A percentile compares a stretch with the other conserved stretches of the same genome.
These are phyloP conservation scores for Mormyrops attenuatus DNA, from an alignment of 2,797 vertebrate species.

Conservation along the genomic window DNA sequence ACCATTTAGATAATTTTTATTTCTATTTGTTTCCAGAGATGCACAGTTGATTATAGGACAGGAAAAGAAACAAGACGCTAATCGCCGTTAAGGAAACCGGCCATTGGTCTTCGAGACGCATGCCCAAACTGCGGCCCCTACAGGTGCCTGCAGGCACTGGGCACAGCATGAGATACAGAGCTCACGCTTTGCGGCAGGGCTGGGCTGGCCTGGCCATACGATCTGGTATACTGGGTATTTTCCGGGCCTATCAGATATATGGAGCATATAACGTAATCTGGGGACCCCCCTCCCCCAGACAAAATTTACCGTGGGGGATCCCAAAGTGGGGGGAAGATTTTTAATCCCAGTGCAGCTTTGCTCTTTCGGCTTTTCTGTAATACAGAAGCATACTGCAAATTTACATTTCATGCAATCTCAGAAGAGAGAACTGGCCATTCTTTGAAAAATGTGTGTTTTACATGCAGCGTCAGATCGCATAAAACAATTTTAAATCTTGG, in stretches of 20 bases:
- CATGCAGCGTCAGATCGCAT: not conserved
- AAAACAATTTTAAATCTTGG: not conserved
- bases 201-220: not conserved
- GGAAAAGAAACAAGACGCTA: not conserved
- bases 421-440: not conserved
- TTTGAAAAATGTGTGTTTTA: not conserved
- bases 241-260: not conserved
- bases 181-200: no score
- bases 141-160: not conserved
- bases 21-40: not conserved
- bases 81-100: not conserved
- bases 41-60: not conserved
- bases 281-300: not conserved
- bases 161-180: no score
- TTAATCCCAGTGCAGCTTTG: not conserved
- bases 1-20: not conserved
- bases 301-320: not conserved
- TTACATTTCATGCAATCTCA: not conserved
- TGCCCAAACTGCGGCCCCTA: not conserved
- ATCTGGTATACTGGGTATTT: not conserved
- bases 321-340: not conserved
- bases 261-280: not conserved
- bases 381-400: not conserved
- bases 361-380: not conserved
- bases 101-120: not conserved